These are phyloP conservation scores for Agonopterix heracliana DNA, from an alignment of 2,888 invertebrate genomes.

Conservation along the genomic window DNA sequence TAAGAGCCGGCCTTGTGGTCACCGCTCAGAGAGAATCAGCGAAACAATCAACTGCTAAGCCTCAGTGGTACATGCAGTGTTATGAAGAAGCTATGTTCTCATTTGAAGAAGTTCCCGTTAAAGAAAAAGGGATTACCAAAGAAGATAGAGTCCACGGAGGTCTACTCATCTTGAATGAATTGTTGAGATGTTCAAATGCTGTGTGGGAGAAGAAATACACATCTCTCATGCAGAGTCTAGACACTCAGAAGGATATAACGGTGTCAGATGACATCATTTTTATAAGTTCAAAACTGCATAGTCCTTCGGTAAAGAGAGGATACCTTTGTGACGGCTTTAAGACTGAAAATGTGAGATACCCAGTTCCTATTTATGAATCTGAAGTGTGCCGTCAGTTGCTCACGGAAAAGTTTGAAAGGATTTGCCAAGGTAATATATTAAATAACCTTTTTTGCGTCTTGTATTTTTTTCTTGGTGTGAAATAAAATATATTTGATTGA, in stretches of 20 bases:
- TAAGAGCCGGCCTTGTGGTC: slow-evolving; percentile 95
- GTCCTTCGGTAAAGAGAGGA: slow-evolving; percentile 75
- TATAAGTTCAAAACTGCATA: slow-evolving; percentile 76
- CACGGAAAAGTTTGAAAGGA: slow-evolving; percentile 87
- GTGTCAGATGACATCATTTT: slow-evolving; percentile 75
- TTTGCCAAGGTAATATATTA: slow-evolving; percentile 75
- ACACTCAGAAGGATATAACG: slow-evolving; percentile 62
- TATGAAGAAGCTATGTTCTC: slow-evolving; percentile 91
- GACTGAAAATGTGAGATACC: slow-evolving; percentile 69
- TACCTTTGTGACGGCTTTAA: slow-evolving; percentile 66
- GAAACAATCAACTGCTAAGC: slow-evolving; percentile 90
- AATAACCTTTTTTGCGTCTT: not conserved
- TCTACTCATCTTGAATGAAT: slow-evolving; percentile 93
- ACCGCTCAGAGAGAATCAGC: slow-evolving; percentile 97
- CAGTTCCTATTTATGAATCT: slow-evolving; percentile 86
- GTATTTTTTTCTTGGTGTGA: not conserved
- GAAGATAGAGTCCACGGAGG: slow-evolving; percentile 97
- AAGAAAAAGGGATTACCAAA: slow-evolving; percentile 86
- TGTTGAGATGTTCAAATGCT: slow-evolving; percentile 92
- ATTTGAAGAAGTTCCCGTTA: slow-evolving; percentile 80
- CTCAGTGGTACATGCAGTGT: slow-evolving; percentile 95
- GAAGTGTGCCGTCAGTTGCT: slow-evolving; percentile 90
- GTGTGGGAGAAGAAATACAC: slow-evolving; percentile 90
- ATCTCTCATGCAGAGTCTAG: slow-evolving; percentile 78
- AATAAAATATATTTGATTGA: not conserved